phyloP scores from a whole-genome alignment of 2,113 vertebrate genomes.

The Egretta garzetta region DNA sequence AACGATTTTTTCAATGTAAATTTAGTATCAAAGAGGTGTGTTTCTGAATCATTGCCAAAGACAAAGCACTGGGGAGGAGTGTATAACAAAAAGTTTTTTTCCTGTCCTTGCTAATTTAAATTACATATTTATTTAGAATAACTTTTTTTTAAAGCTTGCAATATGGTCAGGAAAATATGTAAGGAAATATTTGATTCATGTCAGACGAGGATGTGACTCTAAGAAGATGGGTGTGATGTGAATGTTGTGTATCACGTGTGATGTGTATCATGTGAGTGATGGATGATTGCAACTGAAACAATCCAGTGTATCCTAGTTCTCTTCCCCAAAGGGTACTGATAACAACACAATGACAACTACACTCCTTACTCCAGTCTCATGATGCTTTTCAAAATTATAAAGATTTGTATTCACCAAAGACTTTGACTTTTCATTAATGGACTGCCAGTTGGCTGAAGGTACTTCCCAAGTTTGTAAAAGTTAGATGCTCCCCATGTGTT shows the following conservation, averaged over 20 bases:
- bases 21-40: not conserved
- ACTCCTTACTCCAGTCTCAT: not conserved
- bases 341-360: not conserved
- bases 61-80: not conserved
- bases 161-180: not conserved
- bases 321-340: not conserved
- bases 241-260: not conserved
- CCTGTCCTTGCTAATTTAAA: not conserved
- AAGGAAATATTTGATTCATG: not conserved
- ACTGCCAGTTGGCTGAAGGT: not conserved
- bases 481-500: not conserved
- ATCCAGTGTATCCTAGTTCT: not conserved
- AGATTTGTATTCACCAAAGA: not conserved
- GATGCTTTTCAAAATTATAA: not conserved
- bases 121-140: not conserved
- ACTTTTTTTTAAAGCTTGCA: not conserved
- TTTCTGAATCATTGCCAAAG: not conserved
- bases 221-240: not conserved
- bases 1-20: not conserved
- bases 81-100: not conserved
- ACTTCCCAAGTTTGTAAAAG: not conserved
- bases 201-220: not conserved
- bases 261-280: not conserved
- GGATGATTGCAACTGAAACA: not conserved
- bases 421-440: not conserved